Evolutionary conservation across 2,888 invertebrate genomes (phyloP).

Genomic region (Brachylomia viminalis): DNA sequence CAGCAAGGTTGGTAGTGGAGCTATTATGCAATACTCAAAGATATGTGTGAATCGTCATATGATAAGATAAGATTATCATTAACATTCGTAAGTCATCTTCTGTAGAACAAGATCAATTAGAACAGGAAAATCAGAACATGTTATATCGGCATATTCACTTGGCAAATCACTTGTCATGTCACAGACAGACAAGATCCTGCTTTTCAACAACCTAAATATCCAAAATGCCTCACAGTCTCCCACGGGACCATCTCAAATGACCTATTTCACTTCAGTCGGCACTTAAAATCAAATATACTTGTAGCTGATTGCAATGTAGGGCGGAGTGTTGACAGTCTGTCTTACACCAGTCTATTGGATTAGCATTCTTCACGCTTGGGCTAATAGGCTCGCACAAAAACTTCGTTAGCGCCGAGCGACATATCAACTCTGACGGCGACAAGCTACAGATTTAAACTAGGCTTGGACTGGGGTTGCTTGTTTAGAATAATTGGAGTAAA

Average conservation of each 20-base stretch:
- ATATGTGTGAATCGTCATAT: not conserved
- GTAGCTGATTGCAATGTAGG: conserved; percentile 50
- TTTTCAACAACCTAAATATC: conserved; percentile 56
- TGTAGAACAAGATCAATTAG: not conserved
- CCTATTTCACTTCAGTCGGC: conserved; percentile 46
- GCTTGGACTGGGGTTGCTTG: conserved; percentile 31
- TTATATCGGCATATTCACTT: not conserved
- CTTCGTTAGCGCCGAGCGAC: conserved; percentile 56
- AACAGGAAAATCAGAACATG: not conserved
- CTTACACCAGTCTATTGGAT: conserved; percentile 52
- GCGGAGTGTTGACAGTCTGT: conserved; percentile 57
- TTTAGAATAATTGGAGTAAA: conserved; percentile 43
- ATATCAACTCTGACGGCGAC: conserved; percentile 51
- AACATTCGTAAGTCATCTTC: not conserved
- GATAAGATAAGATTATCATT: no score
- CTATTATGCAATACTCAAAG: no score
- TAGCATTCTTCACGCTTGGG: conserved; percentile 63
- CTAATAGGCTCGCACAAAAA: conserved; percentile 62
- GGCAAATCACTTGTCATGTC: conserved; percentile 15
- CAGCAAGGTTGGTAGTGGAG: not conserved
- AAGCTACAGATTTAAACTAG: conserved; percentile 38
- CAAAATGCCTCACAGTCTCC: conserved; percentile 47
- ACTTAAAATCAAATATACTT: conserved; percentile 49
- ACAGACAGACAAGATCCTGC: conserved; percentile 47
- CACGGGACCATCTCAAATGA: conserved; percentile 51